Percentiles rank a stretch among this genome's conserved stretches.
Conservation (phyloP, 2,113 vertebrate genomes). For the Pituophis catenifer region DNA sequence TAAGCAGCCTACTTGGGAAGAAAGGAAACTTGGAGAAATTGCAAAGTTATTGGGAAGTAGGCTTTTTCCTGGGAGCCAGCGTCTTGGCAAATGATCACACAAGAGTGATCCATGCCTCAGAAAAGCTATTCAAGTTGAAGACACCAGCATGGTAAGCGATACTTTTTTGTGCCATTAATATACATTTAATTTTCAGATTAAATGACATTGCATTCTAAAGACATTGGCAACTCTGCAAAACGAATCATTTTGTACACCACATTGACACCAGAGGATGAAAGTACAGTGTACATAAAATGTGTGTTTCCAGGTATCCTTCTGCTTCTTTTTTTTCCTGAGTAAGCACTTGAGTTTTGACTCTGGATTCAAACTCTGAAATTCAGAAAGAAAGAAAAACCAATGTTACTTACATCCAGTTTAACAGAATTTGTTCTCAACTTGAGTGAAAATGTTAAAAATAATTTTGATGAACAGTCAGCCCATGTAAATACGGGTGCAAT, state of each 20-base stretch:
- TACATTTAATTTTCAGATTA: not conserved
- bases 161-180: not conserved
- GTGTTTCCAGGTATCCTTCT: not conserved
- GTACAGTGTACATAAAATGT: not conserved
- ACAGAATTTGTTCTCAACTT: not conserved
- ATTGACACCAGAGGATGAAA: not conserved
- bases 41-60: slow-evolving; percentile 99
- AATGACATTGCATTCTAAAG: not conserved
- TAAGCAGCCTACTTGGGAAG: slow-evolving; percentile 95
- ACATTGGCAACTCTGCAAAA: not conserved
- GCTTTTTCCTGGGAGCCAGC: slow-evolving; percentile 95
- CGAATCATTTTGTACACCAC: not conserved
- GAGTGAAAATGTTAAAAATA: not conserved
- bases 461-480: not conserved
- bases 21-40: slow-evolving; percentile 96
- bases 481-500: not conserved
- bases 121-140: slow-evolving; percentile 97
- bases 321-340: not conserved
- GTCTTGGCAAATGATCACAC: slow-evolving; percentile 91
- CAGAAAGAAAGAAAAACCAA: not conserved
- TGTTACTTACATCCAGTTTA: not conserved
- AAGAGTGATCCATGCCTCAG: slow-evolving; percentile 92
- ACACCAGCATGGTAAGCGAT: slow-evolving; percentile 88
- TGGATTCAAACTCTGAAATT: not conserved
- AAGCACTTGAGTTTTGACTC: not conserved